A percentile compares a stretch with the other conserved stretches of the same genome.
Conservation (phyloP, 2,113 vertebrate genomes). For the Urocitellus parryii region DNA sequence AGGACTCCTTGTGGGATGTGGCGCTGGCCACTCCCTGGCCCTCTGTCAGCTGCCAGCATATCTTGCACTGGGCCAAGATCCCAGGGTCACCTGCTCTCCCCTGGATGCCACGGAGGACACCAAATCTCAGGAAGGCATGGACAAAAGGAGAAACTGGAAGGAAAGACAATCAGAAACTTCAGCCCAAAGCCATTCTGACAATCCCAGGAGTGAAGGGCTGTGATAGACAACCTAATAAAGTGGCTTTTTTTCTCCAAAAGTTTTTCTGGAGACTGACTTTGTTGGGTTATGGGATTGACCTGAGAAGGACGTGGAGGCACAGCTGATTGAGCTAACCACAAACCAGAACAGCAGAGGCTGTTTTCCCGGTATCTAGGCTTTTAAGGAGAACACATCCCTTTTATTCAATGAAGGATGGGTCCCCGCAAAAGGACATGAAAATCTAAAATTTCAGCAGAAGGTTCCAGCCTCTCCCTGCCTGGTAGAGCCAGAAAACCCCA, state of each 20-base stretch:
- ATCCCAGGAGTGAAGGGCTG: accelerated
- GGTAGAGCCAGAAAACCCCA: neutral
- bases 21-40: constrained; percentile 95
- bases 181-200: neutral
- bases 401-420: neutral
- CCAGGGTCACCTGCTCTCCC: neutral
- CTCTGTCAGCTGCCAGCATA: constrained; percentile 82
- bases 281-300: neutral
- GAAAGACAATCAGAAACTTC: constrained; percentile 16
- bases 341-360: neutral
- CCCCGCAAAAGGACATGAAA: neutral
- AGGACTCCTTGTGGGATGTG: constrained; percentile 91
- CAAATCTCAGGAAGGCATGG: neutral
- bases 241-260: neutral
- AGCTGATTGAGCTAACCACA: neutral
- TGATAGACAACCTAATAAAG: constrained; percentile 67
- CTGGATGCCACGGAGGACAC: neutral
- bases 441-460: neutral
- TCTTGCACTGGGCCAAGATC: neutral
- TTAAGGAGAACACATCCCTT: neutral
- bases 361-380: neutral
- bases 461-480: neutral
- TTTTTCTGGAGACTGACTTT: constrained; percentile 11
- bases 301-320: neutral
- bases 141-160: constrained; percentile 8